Evolutionary conservation across 1,140 invertebrate species (phyloP).

Genomic region (Ericerus pela): DNA sequence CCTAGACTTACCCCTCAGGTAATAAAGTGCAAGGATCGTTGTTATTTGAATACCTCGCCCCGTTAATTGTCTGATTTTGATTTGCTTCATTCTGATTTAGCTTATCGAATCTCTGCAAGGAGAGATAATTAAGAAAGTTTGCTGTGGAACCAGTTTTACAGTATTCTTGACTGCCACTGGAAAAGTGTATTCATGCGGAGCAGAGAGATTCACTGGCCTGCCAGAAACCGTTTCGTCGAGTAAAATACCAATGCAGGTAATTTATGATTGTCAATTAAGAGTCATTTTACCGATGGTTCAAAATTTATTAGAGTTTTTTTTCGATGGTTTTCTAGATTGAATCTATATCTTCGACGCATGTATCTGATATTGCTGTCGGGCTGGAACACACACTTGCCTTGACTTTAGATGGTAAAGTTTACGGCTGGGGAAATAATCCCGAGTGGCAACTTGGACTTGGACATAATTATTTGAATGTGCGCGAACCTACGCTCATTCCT

Average conservation of each 20-base stretch:
- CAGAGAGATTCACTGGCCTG: conserved; percentile 34
- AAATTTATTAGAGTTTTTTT: neutral
- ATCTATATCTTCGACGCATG: conserved; percentile 34
- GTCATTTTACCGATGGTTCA: neutral
- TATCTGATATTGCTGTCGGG: conserved; percentile 45
- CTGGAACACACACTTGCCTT: conserved; percentile 46
- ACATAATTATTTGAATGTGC: conserved; percentile 35
- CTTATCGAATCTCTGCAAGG: conserved; percentile 40
- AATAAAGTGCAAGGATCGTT: too few species aligned
- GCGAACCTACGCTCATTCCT: conserved; percentile 40
- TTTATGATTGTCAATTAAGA: neutral
- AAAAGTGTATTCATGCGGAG: conserved; percentile 44
- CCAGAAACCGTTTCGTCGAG: neutral
- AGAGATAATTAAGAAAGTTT: conserved; percentile 41
- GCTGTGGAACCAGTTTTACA: conserved; percentile 47
- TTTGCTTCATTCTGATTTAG: conserved; percentile 24
- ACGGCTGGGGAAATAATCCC: conserved; percentile 48
- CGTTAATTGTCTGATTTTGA: neutral
- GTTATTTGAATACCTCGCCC: neutral
- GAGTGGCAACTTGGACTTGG: conserved; percentile 47
- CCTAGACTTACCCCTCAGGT: conserved; percentile 38
- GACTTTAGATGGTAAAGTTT: conserved; percentile 41
- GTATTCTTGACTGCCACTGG: conserved; percentile 46
- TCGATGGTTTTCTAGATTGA: conserved; percentile 30
- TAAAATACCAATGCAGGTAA: neutral